Evolutionary conservation across 2,797 vertebrate genomes (phyloP), one percentile per base, ranked within the genome.

Genomic region (Crenuchus spilurus): DNA sequence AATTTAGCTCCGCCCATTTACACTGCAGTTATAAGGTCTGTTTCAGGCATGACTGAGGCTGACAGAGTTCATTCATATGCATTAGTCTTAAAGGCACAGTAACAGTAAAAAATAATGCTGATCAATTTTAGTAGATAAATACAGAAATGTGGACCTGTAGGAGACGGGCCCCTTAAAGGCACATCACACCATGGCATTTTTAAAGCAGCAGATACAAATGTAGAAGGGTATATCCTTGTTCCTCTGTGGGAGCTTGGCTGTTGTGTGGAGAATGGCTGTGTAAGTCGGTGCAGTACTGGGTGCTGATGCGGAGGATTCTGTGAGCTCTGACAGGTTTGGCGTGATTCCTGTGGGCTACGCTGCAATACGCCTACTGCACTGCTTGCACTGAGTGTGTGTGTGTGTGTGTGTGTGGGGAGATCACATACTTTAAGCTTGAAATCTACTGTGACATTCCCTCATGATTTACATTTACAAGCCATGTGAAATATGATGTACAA

Each of bases 261-360:
- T n/a, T 11, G 54, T 55, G 6, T 58, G 30, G 33, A 10, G 8
- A 35, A 35, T 6, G 1, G 16, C 54, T 35, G 30, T 35, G n/a
- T 58, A 31, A 37, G 35, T 31, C 9, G 16, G 28, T 58, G 30
- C 33, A 20, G 33, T 18, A 37, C 10, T 24, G 9, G 33, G 35
- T 61, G 57, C 33, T 61, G 35, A 22, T 61, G 57, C 33, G 57
- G 57, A 26, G 57, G 57, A 61, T 16, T 33, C 57, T 61, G 33
- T 1, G 16, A 71, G 52, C 33, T 11, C 4, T 4, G 54, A 33
- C 13, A 6, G 30, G 42, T 63, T 41, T 54, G 60, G 26, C 35
- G 24, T 9, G 26, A 22, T 35, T 46, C 35, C 51, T 30, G 31
- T 13, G 3, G 14, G 31, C 26, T 65, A n/a, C 9, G 6, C 57